Evolutionary conservation across 2,797 vertebrate species (phyloP), one percentile per base, ranked within the genome.

Genomic region (Catostomus latipinnis): DNA sequence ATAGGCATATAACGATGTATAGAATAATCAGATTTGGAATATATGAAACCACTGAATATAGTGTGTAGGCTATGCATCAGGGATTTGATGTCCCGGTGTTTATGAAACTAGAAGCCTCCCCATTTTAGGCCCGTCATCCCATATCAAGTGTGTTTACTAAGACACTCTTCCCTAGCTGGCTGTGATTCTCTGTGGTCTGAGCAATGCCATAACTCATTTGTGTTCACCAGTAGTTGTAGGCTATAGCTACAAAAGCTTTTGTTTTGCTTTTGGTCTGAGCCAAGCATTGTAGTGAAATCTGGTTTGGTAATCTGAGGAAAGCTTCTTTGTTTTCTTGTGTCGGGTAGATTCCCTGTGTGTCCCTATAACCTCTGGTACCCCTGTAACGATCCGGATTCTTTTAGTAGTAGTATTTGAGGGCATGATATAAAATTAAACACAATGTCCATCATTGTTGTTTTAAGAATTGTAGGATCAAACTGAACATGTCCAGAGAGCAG

Each of bases 231-330:
- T 43, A 71, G 63, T 76, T 60, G 8, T 22, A 34, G 34, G 34
- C 34, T 34, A 74, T 34, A 45, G 46, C 53, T 8, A n/a, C 8
- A 46, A 13, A 16, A 49, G 43, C 66, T 61, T 65, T 53, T 76
- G 76, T 80, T 76, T 52, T 34, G 72, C 18, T 80, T 34, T 71
- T 76, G 66, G 56, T 56, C 57, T 11, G 46, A 69, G 54, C 16
- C 52, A 49, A 8, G 62, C 18, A 61, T 14, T 79, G 62, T 50
- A 66, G n/a, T 68, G 46, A 71, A 86, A 80, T 71, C 63, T 82
- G 61, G 13, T 58, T 63, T 71, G 57, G 63, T 80, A 86, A 82
- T 71, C 72, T 80, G 63, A 73, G 49, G 67, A 82, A 82, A 83
- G 79, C 57, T 57, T 79, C 61, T 69, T 71, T 14, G 18, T 43